These are phyloP conservation scores for Drosophila insularis DNA, from an alignment of 1,140 invertebrate genomes.

Conservation along the genomic window DNA sequence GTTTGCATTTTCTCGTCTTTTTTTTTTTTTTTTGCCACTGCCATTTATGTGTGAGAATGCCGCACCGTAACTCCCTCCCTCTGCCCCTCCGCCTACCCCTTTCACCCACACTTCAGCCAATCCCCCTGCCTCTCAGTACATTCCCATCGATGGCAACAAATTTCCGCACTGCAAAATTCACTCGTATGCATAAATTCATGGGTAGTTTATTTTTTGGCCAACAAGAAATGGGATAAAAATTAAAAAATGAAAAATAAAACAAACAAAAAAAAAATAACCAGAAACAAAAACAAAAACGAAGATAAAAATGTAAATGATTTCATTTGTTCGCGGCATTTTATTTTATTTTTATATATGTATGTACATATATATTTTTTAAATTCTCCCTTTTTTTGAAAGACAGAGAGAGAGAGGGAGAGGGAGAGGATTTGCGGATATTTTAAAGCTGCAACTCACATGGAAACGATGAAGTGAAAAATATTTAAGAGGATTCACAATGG, in stretches of 20 bases:
- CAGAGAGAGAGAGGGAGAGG: too few relatives aligned
- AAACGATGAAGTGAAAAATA: conserved; percentile 1
- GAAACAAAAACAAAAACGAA: conserved; percentile 1
- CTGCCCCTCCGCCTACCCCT: background rate
- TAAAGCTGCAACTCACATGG: background rate
- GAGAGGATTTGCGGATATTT: background rate
- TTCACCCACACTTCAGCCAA: background rate
- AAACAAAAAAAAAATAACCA: conserved; percentile 20
- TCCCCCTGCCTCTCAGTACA: background rate
- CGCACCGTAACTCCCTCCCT: background rate
- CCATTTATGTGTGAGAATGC: background rate
- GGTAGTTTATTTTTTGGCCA: conserved; percentile 56
- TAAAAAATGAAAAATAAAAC: conserved; percentile 1
- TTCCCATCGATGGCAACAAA: conserved; percentile 39
- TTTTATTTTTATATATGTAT: background rate
- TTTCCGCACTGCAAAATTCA: conserved; percentile 52
- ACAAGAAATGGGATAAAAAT: conserved; percentile 21
- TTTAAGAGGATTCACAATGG: background rate
- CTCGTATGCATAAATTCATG: conserved; percentile 70
- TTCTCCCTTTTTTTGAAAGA: background rate
- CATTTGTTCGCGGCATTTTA: conserved; percentile 30
- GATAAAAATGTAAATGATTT: conserved; percentile 54
- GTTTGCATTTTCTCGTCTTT: conserved; percentile 50
- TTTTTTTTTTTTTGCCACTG: background rate
- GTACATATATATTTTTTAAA: background rate